A percentile compares a stretch with the other conserved stretches of the same genome.
These are phyloP conservation scores for Drosophila kepulauana DNA, from an alignment of 1,140 invertebrate genomes.

Conservation along the genomic window DNA sequence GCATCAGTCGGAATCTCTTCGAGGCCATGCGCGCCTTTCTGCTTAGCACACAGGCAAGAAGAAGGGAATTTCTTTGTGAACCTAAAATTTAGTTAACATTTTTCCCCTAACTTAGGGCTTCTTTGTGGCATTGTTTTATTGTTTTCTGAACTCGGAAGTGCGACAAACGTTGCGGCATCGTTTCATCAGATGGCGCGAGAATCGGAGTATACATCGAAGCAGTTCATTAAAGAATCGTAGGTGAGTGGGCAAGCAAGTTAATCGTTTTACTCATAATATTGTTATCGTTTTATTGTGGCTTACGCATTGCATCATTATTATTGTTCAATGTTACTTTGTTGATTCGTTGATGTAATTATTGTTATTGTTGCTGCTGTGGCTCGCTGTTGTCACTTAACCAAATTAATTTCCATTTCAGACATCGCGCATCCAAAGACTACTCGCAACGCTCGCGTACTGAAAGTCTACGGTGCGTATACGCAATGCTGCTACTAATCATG, in stretches of 20 bases:
- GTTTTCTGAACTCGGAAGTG: constrained; percentile 96
- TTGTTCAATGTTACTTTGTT: constrained; percentile 9
- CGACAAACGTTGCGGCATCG: constrained; percentile 93
- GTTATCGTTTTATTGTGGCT: constrained; percentile 33
- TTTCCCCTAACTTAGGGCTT: constrained; percentile 87
- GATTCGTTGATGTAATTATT: constrained; percentile 5
- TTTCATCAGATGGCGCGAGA: constrained; percentile 91
- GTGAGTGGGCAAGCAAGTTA: constrained; percentile 38
- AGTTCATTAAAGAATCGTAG: constrained; percentile 76
- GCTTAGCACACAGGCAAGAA: constrained; percentile 92
- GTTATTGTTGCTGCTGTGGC: constrained; percentile 27
- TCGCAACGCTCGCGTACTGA: constrained; percentile 90
- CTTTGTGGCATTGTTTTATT: constrained; percentile 94
- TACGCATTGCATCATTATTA: constrained; percentile 18
- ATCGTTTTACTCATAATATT: constrained; percentile 24
- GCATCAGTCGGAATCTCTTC: constrained; percentile 88
- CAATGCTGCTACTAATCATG: constrained; percentile 33
- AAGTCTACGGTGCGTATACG: constrained; percentile 90
- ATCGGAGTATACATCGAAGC: constrained; percentile 87
- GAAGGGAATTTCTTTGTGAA: no score
- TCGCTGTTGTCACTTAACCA: constrained; percentile 69
- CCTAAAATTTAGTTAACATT: background rate
- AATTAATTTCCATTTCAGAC: constrained; percentile 75
- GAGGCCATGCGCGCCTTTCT: constrained; percentile 90
- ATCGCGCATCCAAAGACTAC: constrained; percentile 89